A percentile compares a stretch with the other conserved stretches of the same genome.
These are phyloP conservation scores for Drosophila virilis DNA, from an alignment of 1,140 invertebrate species.

Conservation along the genomic window DNA sequence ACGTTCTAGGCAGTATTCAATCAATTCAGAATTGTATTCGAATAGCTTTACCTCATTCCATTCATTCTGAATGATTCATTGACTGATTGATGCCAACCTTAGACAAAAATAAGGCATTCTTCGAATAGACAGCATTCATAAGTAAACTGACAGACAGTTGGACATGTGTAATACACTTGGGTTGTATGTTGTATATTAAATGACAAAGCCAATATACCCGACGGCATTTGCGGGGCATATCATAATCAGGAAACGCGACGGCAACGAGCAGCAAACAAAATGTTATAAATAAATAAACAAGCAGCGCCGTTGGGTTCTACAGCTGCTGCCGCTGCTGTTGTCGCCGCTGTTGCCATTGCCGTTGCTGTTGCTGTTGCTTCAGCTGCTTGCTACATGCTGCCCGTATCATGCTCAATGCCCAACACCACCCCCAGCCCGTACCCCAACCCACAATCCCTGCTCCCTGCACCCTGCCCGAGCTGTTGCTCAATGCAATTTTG, in stretches of 20 bases:
- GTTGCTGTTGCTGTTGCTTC: not conserved
- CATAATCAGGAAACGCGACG: conserved; percentile 65
- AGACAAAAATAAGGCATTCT: not conserved
- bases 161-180: conserved; percentile 5
- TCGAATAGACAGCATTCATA: conserved; percentile 7
- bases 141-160: conserved; percentile 19
- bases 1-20: too few species aligned
- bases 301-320: conserved; percentile 22
- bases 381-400: conserved; percentile 25
- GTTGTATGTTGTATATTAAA: conserved; percentile 21
- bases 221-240: not conserved
- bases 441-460: not conserved
- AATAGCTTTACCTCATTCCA: not conserved
- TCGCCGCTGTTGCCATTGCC: not conserved
- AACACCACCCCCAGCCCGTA: not conserved
- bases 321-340: not conserved
- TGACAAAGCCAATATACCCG: conserved; percentile 45
- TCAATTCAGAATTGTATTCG: too few species aligned
- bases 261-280: conserved; percentile 63
- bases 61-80: not conserved
- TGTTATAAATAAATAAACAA: conserved; percentile 78
- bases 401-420: conserved; percentile 28
- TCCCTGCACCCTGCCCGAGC: conserved; percentile 1
- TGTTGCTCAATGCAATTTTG: conserved; percentile 53
- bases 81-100: not conserved